phyloP scores from a whole-genome alignment of 2,113 vertebrate species.

The human region GRCh38 chr1:237307001-237307500 shows the following conservation, averaged over 20 bases:
- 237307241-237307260: background rate
- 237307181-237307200: background rate
- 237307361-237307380: background rate
- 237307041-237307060: background rate
- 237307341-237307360: background rate
- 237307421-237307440: background rate
- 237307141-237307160: background rate
- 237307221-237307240: background rate
- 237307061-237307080: background rate
- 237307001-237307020: background rate
- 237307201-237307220: background rate
- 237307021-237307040: background rate
- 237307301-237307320: background rate
- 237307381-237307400: background rate
- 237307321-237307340: background rate
- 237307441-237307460: background rate
- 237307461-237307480: background rate
- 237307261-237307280: background rate
- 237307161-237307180: background rate
- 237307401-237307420: background rate
- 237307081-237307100: background rate
- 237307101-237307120: background rate
- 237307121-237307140: background rate
- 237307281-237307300: background rate
- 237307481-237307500: background rate